Percentiles rank a stretch among this genome's conserved stretches.
These are phyloP conservation scores for Bubo blakistoni DNA, from an alignment of 2,113 vertebrate genomes.

Conservation along the genomic window DNA sequence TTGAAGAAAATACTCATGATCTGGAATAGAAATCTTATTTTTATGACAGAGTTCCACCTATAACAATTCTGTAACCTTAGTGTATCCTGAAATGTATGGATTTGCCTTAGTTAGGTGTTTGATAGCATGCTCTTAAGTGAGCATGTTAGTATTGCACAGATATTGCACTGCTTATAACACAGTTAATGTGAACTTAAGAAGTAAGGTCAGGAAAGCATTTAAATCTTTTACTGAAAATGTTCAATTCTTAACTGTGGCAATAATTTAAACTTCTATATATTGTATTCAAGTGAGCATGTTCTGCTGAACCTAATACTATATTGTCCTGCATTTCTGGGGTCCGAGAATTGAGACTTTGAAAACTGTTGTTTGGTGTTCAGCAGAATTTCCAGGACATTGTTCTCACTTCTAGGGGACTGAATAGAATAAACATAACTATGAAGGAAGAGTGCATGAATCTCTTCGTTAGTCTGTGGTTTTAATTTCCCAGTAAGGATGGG, in stretches of 20 bases:
- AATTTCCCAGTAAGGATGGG: background rate
- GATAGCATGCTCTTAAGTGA: background rate
- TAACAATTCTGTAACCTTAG: background rate
- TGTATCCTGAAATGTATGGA: background rate
- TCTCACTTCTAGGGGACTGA: background rate
- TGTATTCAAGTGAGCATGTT: background rate
- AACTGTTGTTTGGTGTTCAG: background rate
- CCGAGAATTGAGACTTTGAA: background rate
- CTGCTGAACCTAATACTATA: background rate
- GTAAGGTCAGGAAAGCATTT: background rate
- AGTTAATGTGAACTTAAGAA: background rate
- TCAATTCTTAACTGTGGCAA: background rate
- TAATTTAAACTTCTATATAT: background rate
- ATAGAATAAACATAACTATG: background rate
- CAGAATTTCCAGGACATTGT: background rate
- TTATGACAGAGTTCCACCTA: background rate
- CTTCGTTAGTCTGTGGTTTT: background rate
- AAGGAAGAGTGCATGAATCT: background rate
- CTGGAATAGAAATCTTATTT: background rate
- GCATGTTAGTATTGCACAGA: background rate
- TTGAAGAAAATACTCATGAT: background rate
- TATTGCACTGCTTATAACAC: background rate
- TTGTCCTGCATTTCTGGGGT: background rate
- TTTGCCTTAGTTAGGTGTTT: background rate
- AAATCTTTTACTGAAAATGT: background rate